A percentile compares a stretch with the other conserved stretches of the same genome.
These are phyloP conservation scores for Drosophila erecta DNA, from an alignment of 1,140 invertebrate species.

Conservation along the genomic window DNA sequence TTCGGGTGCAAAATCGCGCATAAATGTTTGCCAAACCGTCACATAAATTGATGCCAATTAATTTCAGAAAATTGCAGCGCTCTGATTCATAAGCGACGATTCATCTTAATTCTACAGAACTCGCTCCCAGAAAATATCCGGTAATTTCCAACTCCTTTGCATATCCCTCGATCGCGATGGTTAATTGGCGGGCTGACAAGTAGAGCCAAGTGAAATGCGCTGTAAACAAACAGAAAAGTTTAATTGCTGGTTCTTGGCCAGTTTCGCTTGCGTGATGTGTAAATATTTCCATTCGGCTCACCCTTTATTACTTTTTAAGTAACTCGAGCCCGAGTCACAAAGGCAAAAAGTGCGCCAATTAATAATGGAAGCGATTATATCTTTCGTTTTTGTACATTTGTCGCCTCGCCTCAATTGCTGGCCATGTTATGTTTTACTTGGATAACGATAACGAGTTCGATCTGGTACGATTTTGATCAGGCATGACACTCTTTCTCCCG, in stretches of 20 bases:
- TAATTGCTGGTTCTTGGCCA: slow-evolving; percentile 44
- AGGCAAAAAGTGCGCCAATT: slow-evolving; percentile 64
- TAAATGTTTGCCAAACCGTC: slow-evolving; percentile 27
- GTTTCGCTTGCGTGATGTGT: slow-evolving; percentile 25
- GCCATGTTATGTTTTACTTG: slow-evolving; percentile 56
- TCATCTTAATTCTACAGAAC: neutral
- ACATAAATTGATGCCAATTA: slow-evolving; percentile 9
- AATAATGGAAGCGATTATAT: slow-evolving; percentile 62
- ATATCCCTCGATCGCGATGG: neutral
- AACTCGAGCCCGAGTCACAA: slow-evolving; percentile 44
- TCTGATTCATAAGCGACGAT: slow-evolving; percentile 15
- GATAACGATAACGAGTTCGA: slow-evolving; percentile 79
- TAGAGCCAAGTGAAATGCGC: slow-evolving; percentile 35
- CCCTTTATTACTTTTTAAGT: slow-evolving; percentile 57
- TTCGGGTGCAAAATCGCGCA: neutral
- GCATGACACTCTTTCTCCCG: slow-evolving; percentile 34
- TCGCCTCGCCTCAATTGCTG: slow-evolving; percentile 53
- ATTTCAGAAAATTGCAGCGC: slow-evolving; percentile 13
- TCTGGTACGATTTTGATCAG: slow-evolving; percentile 72
- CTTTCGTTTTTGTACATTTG: slow-evolving; percentile 28
- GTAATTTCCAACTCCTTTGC: slow-evolving; percentile 34
- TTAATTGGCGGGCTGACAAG: slow-evolving; percentile 7
- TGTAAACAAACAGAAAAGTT: slow-evolving; percentile 52
- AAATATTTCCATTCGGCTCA: slow-evolving; percentile 35
- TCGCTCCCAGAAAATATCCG: slow-evolving; percentile 12